Conservation (phyloP, 1,140 invertebrate species). For the Brachionus paranguensis region DNA sequence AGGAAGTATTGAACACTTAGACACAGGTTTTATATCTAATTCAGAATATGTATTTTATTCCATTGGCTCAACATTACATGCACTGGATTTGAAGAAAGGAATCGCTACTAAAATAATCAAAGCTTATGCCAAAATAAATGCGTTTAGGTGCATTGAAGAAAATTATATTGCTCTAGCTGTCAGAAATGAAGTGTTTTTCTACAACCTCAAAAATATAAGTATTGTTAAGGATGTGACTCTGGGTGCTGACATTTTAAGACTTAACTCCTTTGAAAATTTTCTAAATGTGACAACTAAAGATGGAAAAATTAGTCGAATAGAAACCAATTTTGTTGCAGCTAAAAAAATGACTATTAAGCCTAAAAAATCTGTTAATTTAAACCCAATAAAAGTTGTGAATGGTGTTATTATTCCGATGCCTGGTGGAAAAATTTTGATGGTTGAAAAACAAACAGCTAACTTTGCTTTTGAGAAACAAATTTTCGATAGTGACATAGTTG, state of each 20-base stretch:
- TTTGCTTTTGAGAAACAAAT: background rate
- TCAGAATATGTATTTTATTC: background rate
- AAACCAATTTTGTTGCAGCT: background rate
- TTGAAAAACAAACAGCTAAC: background rate
- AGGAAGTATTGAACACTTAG: background rate
- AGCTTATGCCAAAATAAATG: background rate
- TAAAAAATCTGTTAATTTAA: background rate
- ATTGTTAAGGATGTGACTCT: background rate
- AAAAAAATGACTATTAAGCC: background rate
- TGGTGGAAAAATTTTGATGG: background rate
- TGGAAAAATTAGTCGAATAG: background rate
- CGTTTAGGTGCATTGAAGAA: background rate
- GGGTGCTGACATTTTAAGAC: background rate
- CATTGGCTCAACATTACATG: background rate
- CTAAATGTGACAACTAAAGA: background rate
- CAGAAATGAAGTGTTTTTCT: background rate
- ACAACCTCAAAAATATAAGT: background rate
- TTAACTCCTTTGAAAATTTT: background rate
- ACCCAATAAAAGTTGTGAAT: background rate
- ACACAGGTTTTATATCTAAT: background rate
- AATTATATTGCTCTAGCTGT: background rate
- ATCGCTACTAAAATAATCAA: background rate
- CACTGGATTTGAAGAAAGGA: background rate
- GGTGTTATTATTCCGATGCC: background rate
- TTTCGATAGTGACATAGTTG: background rate